Evolutionary conservation across 1,140 invertebrate species (phyloP).

Genomic region (Magallana angulata): DNA sequence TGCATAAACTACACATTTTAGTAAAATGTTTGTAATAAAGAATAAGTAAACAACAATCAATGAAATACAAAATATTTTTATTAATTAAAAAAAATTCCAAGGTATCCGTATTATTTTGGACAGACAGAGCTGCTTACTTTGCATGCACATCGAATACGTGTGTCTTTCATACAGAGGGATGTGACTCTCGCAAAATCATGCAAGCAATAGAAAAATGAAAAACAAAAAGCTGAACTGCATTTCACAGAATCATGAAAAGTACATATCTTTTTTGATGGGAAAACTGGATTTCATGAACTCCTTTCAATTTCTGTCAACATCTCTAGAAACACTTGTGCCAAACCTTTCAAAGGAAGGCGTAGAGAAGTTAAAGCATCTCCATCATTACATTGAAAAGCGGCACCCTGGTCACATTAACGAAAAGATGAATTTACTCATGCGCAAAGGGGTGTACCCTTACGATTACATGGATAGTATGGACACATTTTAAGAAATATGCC

Average conservation of each 20-base stretch:
- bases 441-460: constrained; percentile 39
- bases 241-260: constrained; percentile 42
- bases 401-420: neutral
- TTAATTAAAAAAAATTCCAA: too few relatives aligned
- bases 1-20: too few relatives aligned
- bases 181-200: constrained; percentile 66
- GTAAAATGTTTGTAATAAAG: too few relatives aligned
- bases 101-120: too few relatives aligned
- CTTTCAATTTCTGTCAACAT: constrained; percentile 50
- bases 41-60: too few relatives aligned
- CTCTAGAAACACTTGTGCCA: constrained; percentile 31
- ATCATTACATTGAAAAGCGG: constrained; percentile 10
- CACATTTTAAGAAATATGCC: neutral
- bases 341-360: constrained; percentile 19
- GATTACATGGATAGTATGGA: constrained; percentile 17
- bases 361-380: constrained; percentile 12
- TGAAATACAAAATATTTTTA: neutral
- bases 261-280: constrained; percentile 50
- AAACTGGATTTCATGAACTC: constrained; percentile 51
- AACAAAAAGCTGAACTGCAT: constrained; percentile 50
- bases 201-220: constrained; percentile 50
- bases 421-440: constrained; percentile 19
- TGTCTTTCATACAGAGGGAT: constrained; percentile 55
- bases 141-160: too few relatives aligned
- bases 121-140: too few relatives aligned